A percentile compares a stretch with the other conserved stretches of the same genome.
These are phyloP conservation scores for Agapornis roseicollis DNA, from an alignment of 2,113 vertebrate species.

Conservation along the genomic window DNA sequence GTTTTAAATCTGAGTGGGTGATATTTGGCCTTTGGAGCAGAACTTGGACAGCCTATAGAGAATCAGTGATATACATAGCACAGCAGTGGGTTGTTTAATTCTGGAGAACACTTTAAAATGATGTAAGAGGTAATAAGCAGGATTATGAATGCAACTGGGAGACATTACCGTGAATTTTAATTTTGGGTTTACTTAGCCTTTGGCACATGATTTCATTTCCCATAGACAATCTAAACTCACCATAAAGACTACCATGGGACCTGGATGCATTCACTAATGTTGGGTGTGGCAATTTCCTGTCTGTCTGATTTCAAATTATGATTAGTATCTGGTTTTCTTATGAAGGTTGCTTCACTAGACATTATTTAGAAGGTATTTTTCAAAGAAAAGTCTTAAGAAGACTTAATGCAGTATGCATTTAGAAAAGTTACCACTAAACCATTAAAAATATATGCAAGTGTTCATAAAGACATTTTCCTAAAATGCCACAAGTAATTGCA, in stretches of 20 bases:
- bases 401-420: not conserved
- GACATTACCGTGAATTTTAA: conserved; percentile 61
- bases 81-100: conserved; percentile 2
- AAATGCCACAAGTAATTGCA: not conserved
- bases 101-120: conserved; percentile 15
- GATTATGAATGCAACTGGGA: conserved; percentile 63
- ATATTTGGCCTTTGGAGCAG: not conserved
- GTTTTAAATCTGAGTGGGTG: conserved; percentile 13
- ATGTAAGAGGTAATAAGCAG: conserved; percentile 60
- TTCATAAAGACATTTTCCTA: not conserved
- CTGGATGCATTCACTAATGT: conserved; percentile 33
- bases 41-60: not conserved
- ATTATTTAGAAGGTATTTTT: not conserved
- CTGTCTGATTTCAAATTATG: conserved; percentile 33
- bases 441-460: not conserved
- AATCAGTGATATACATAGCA: not conserved
- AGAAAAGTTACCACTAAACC: not conserved
- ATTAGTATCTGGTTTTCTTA: conserved; percentile 1
- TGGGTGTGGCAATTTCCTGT: conserved; percentile 59
- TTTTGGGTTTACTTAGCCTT: conserved; percentile 55
- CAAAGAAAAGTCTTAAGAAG: not conserved
- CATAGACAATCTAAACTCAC: conserved; percentile 41
- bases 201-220: conserved; percentile 34
- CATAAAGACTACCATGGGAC: conserved; percentile 43
- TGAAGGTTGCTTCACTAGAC: not conserved